Evolutionary conservation across 1,140 invertebrate species (phyloP), one percentile per base, ranked within the genome.

Genomic region (Trissolcus basalis): DNA sequence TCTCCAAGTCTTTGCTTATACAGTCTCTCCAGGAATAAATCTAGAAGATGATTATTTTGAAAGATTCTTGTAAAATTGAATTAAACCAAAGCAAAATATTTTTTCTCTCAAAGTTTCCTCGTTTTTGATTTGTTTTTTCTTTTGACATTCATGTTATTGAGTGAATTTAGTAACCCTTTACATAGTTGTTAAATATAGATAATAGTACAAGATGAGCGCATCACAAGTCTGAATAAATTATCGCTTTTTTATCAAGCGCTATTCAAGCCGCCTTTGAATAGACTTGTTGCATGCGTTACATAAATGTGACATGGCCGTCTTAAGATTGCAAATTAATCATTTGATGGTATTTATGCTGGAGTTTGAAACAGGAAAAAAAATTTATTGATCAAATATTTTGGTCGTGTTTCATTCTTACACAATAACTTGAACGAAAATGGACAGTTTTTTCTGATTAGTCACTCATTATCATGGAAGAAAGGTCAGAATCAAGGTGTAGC

Each of bases 1-100:
- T 81, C 83, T 83, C 48, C 53, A 73, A 77, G 81, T 85, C 83
- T 81, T 83, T 77, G 77, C 77, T 79, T 78, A n/a, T n/a, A 59
- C 10, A 33, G 15, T 36, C 11, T 39, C 63, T 27, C 61, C 44
- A 63, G 59, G 48, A 56, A 45, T 41, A 59, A 72, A 65, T 56
- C 78, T 80, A 65, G 71, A 60, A 45, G 53, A 33, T 55, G 35
- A 27, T 48, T 48, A 27, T 54, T 64, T 54, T 27, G 1, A 27
- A 27, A 27, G 19, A 27, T 27, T 27, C 6, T 27, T 6, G 19
- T 27, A 1, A 27, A 27, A 27, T 27, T 27, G 6, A 27, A 27
- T 27, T 27, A 27, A 27, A 27, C 6, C 19, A 27, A 27, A 27
- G n/a, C n/a, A n/a, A n/a, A n/a, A n/a, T n/a, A n/a, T n/a, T n/a